Percentiles rank a stretch among this genome's conserved stretches.
These are phyloP conservation scores for Gallinago media DNA, from an alignment of 2,113 vertebrate species.

Conservation along the genomic window DNA sequence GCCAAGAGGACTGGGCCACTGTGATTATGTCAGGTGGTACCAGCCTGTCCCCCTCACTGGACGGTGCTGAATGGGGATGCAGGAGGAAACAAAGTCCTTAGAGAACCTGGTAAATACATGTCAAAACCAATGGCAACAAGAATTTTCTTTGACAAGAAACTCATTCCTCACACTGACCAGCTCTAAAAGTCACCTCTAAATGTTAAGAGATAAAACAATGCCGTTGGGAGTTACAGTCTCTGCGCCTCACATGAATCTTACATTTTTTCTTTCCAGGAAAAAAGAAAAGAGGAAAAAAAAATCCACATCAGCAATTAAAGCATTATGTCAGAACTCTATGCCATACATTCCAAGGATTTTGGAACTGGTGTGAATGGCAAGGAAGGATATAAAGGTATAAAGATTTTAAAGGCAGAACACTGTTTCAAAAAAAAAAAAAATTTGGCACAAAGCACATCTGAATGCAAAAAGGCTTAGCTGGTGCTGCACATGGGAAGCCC, in stretches of 20 bases:
- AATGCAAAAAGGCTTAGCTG: background rate
- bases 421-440: background rate
- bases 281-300: background rate
- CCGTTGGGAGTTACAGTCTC: background rate
- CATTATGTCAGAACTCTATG: background rate
- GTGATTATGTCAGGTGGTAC: background rate
- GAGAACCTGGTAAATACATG: background rate
- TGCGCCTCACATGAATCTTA: background rate
- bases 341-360: background rate
- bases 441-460: background rate
- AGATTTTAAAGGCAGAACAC: background rate
- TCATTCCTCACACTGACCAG: background rate
- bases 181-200: conserved; percentile 27
- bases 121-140: background rate
- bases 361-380: background rate
- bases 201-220: conserved; percentile 14
- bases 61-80: background rate
- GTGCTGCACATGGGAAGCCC: background rate
- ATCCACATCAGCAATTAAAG: background rate
- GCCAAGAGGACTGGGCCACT: background rate
- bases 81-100: background rate
- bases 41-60: accelerated
- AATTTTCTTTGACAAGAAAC: background rate
- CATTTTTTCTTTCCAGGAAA: conserved; percentile 5
- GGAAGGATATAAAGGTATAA: background rate